A percentile compares a stretch with the other conserved stretches of the same genome.
These are phyloP conservation scores for Nanger granti DNA, from an alignment of 2,113 vertebrate genomes.

Conservation along the genomic window DNA sequence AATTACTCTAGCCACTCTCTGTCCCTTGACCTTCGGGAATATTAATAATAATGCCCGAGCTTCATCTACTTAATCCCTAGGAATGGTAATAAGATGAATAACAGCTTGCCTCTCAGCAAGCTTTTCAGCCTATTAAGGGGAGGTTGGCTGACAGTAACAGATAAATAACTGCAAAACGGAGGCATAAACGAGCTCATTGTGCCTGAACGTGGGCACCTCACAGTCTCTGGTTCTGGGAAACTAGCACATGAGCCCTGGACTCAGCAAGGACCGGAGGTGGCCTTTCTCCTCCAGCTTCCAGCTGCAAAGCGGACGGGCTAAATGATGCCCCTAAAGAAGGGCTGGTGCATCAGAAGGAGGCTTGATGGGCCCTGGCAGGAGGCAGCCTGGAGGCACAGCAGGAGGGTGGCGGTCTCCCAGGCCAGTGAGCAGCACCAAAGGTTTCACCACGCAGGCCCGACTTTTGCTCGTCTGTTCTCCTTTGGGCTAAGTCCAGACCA, in stretches of 20 bases:
- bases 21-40: neutral
- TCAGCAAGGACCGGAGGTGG: neutral
- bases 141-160: neutral
- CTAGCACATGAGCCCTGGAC: neutral
- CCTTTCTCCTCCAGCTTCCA: neutral
- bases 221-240: neutral
- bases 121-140: neutral
- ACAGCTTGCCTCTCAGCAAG: neutral
- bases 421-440: accelerated
- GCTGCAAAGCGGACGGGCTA: neutral
- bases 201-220: neutral
- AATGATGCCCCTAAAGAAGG: neutral
- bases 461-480: neutral
- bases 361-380: neutral
- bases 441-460: accelerated
- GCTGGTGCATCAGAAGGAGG: neutral
- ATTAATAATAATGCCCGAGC: neutral
- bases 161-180: neutral
- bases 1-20: neutral
- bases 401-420: neutral
- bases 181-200: neutral
- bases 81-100: neutral
- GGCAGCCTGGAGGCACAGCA: neutral
- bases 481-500: neutral
- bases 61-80: neutral